Percentiles rank a stretch among this genome's conserved stretches.
Conservation (phyloP, 23 tunicate genomes). For the Phallusia fumigata region DNA sequence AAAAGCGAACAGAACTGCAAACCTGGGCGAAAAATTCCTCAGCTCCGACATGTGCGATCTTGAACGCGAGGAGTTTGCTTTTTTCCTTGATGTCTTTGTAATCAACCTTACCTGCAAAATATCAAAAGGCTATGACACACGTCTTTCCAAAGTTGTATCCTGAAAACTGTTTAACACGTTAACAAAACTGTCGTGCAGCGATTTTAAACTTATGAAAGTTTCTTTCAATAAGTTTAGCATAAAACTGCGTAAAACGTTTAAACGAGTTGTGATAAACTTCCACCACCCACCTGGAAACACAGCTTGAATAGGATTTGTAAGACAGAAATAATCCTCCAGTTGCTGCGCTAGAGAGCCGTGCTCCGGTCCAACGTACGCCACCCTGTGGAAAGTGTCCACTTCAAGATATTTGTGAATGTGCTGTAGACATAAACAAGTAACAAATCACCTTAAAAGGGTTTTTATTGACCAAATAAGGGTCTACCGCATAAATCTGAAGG, state of each 20-base stretch:
- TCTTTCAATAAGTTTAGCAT: too few relatives aligned
- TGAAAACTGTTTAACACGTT: too few relatives aligned
- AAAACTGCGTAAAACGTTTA: neutral
- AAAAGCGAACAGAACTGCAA: neutral
- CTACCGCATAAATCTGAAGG: too few relatives aligned
- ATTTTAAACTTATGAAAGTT: too few relatives aligned
- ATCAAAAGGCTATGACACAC: too few relatives aligned
- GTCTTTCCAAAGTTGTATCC: too few relatives aligned
- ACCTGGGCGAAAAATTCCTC: conserved; percentile 84
- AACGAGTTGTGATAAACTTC: neutral
- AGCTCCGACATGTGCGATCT: conserved; percentile 71
- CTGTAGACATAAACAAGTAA: conserved; percentile 28
- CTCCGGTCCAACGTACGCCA: conserved; percentile 74
- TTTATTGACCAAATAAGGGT: neutral
- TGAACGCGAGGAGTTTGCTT: conserved; percentile 61
- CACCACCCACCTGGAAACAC: conserved; percentile 38
- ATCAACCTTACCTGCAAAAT: conserved; percentile 53
- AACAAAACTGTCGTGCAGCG: too few relatives aligned
- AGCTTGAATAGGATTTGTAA: conserved; percentile 40
- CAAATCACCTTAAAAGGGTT: neutral
- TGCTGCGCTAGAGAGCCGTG: conserved; percentile 49
- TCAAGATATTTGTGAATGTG: conserved; percentile 71
- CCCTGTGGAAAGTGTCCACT: conserved; percentile 71
- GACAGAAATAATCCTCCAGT: conserved; percentile 76
- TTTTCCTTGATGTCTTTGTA: conserved; percentile 56